phyloP scores from a whole-genome alignment of 2,797 vertebrate species.

The Scyliorhinus canicula region DNA sequence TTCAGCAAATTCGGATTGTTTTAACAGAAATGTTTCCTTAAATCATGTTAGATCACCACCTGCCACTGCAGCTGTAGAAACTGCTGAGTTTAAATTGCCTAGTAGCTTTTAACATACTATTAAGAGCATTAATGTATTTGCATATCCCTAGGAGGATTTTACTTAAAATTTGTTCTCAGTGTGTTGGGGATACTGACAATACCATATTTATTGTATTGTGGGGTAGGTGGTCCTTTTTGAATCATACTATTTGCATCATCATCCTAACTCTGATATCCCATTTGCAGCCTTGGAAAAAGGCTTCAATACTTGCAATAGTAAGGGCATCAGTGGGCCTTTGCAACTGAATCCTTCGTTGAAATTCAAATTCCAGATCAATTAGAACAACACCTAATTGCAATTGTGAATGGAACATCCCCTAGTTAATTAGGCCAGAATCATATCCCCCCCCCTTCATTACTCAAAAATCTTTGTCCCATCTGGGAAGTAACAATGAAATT shows the following conservation, averaged over 20 bases:
- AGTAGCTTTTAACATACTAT: background rate
- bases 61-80: background rate
- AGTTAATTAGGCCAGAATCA: background rate
- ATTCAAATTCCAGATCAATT: background rate
- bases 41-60: background rate
- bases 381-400: background rate
- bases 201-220: background rate
- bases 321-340: background rate
- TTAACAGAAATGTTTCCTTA: background rate
- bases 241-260: background rate
- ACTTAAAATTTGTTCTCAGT: background rate
- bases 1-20: background rate
- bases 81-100: background rate
- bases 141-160: background rate
- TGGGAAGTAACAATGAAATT: background rate
- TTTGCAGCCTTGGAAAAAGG: background rate
- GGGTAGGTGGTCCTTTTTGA: background rate
- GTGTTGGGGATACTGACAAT: background rate
- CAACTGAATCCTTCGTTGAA: background rate
- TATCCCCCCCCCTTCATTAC: background rate
- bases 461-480: background rate
- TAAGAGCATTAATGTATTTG: background rate
- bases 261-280: background rate
- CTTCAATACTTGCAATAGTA: background rate
- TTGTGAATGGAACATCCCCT: background rate